Base-by-base conservation (phyloP, 1,140 invertebrate genomes). In the Diuraphis noxia region DNA sequence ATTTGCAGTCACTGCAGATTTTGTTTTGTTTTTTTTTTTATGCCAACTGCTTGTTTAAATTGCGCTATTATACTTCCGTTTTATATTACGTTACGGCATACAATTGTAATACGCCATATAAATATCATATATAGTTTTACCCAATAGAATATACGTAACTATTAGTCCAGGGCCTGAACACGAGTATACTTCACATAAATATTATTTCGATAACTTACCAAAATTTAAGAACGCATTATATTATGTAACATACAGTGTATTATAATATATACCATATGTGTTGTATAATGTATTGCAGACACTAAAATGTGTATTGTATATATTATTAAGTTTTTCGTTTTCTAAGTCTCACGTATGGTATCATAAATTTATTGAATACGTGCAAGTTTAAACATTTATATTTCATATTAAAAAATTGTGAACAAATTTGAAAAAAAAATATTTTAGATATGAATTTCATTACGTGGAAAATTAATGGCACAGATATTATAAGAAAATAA, bases 1-100 rank as follows among this genome's bases (percentile, higher is more conserved):
- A 56, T 40, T 88, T 38, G 49, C 86, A 63, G 34, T 30, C 40
- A n/a, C 63, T n/a, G 86, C 86, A 63, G 25, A 56, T 88, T 63
- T 63, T n/a, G n/a, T n/a, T n/a, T n/a, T n/a, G n/a, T n/a, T 63
- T 23, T 86, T 84, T 21, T 30, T 41, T 56, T 40, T 38, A n/a
- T 8, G 5, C 52, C 86, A 30, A 63, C 86, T 56, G 86, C 36
- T 88, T 38, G 36, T 88, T 88, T 88, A 17, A 56, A 87, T 34
- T 87, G 49, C 36, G 21, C 25, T 56, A 63, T 72, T 63, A 63
- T 63, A 63, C 34, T 40, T 40, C 49, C 86, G 17, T 63, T n/a
- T 38, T 63, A 30, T 63, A 40, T n/a, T 17, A 25, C 56, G 36
- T 40, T 41, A 25, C 13, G 19, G 36, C 23, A n/a, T 88, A 88